phyloP scores from a whole-genome alignment of 2,888 invertebrate genomes.

The Synergus umbraculus region DNA sequence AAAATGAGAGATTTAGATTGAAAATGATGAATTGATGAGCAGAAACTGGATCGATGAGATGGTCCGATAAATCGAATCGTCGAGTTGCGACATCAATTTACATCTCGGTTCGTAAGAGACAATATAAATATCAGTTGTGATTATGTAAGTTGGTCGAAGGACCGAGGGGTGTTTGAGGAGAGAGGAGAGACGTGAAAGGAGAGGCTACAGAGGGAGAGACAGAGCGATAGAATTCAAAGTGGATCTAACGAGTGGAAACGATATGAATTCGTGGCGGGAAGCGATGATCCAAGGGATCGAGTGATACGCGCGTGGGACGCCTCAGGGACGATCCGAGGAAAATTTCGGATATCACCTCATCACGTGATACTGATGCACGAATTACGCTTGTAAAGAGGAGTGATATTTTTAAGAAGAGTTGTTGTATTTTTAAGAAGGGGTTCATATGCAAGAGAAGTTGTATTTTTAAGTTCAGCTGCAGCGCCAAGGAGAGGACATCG shows the following conservation, averaged over 20 bases:
- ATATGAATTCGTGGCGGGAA: slow-evolving; percentile 32
- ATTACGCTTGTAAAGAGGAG: not conserved
- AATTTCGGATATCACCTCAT: not conserved
- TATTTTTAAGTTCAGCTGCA: slow-evolving; percentile 23
- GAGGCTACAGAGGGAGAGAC: slow-evolving; percentile 24
- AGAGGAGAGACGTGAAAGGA: not conserved
- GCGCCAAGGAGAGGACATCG: slow-evolving; percentile 5
- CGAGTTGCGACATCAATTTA: slow-evolving; percentile 36
- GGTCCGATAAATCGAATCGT: not conserved
- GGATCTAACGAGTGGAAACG: slow-evolving; percentile 38
- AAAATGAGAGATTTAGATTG: not conserved
- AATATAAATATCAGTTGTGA: slow-evolving; percentile 39
- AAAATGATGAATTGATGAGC: slow-evolving; percentile 1
- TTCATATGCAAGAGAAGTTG: too few relatives aligned
- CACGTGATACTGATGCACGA: not conserved
- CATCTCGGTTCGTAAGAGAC: slow-evolving; percentile 4
- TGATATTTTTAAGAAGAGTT: slow-evolving; percentile 18
- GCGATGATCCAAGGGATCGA: slow-evolving; percentile 42
- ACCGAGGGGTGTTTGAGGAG: slow-evolving; percentile 10
- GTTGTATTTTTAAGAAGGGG: not conserved
- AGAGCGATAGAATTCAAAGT: slow-evolving; percentile 23
- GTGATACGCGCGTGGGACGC: slow-evolving; percentile 40
- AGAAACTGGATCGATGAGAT: not conserved
- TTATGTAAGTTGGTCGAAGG: slow-evolving; percentile 31
- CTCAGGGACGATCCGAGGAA: slow-evolving; percentile 33